Base-by-base conservation (phyloP, 2,888 invertebrate genomes). In the Eupithecia abbreviata region DNA sequence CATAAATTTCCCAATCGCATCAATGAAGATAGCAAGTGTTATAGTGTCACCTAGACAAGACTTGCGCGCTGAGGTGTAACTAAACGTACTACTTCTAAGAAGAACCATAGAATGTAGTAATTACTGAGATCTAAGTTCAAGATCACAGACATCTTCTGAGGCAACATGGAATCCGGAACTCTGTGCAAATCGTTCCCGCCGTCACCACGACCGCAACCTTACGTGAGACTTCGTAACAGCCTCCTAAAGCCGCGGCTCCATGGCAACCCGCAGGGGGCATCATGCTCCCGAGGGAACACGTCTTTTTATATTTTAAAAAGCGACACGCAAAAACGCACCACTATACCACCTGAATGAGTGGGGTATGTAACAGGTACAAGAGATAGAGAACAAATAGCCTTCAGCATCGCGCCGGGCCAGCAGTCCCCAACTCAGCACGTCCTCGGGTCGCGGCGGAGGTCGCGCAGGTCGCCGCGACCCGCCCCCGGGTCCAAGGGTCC, bases 401-500 rank as follows among this genome's bases (percentile, higher is more conserved):
- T 9, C 30, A 62, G 10, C 10, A 10, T 10, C 62, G 18, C 58
- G 0, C 30, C 30, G 12, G 30, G 18, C 10, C 10, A 18, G 58
- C n/a, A 18, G 30, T 9, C 62, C 62, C 9, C 10, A 2, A 43
- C 42, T 9, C n/a, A n/a, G 5, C n/a, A 67, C 12, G 42, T 45
- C 43, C 3, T 15, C 45, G 18, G 42, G 67, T 43, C 67, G 41
- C 15, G n/a, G 42, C 0, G 30, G 66, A 6, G 10, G 42, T 13
- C 7, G 12, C 68, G 68, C 15, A 15, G 68, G 18, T n/a, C 18
- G 18, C 68, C n/a, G 18, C 10, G 66, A 15, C 42, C 66, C 66
- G 66, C 41, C 42, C 66, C 66, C 15, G 71, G 77, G 75, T 70
- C 69, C 58, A 47, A 43, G 77, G 73, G 73, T 71, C 71, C 77